Base-by-base conservation (phyloP, 2,888 invertebrate genomes). In the Chloroclystis v-ata region DNA sequence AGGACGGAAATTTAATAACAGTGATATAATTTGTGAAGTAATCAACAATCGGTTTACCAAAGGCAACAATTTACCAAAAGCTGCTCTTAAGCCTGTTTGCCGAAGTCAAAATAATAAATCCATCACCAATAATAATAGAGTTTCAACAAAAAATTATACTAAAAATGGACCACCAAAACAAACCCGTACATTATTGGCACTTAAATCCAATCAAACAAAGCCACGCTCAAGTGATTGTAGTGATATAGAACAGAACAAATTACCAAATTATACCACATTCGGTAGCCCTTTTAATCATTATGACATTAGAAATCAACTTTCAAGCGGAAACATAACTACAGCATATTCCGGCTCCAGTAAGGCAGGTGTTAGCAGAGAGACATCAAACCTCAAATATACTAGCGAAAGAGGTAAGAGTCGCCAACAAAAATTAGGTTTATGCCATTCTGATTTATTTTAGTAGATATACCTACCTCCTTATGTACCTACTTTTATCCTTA, bases 1-100 rank as follows among this genome's bases (percentile, higher is more conserved):
- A 24, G 52, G 73, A 47, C 63, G 70, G 28, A 63, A 74, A 8
- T 61, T 69, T 38, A 60, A 37, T 16, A 56, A 66, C n/a, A n/a
- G n/a, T n/a, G n/a, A n/a, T n/a, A 20, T 4, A 54, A 53, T 67
- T 12, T 61, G 61, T 35, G 28, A 62, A 49, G 55, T 59, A 46
- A 57, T 68, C 32, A 59, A 66, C 51, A 60, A 65, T 37, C 57
- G 37, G 14, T 49, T 63, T 12, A 11, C 52, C 1, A 63, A 50
- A 42, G 41, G 50, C 4, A 56, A 57, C 11, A 57, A 61, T 30
- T 49, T 47, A 33, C 11, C 33, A 25, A 65, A 62, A 47, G 38
- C 47, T 37, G 11, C 42, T 2, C 55, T 48, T 39, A 63, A 57
- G 41, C 56, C 24, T 13, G 45, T 28, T 3, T 37, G 48, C 29